Base-by-base conservation (phyloP, 2,113 vertebrate genomes). In the Hippocampus guttulatus region DNA sequence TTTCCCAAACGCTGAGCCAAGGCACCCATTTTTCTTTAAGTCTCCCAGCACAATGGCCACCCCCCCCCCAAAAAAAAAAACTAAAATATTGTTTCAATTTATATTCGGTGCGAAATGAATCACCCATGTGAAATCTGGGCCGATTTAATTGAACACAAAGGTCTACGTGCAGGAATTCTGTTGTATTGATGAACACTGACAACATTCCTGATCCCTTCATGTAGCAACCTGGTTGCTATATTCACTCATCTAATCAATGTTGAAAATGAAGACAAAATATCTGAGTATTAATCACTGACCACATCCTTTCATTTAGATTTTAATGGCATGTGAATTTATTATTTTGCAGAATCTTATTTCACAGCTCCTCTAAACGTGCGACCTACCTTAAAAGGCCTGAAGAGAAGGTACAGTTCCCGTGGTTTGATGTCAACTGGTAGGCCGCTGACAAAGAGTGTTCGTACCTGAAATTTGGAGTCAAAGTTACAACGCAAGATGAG, bases 351-450 rank as follows among this genome's bases (percentile, higher is more conserved):
- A 47, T 14, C 45, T 47, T 9, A 47, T 64, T 45, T 66, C 9
- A 66, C 12, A 66, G 23, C 11, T 15, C 21, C 11, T 5, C 41
- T 1, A 7, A 52, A 14, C 43, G 21, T 10, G 40, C 8, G 16
- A 67, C 92, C 91, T 85, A 96, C 97, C 95, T 99, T 98, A 84
- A 98, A 99, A 0, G 97, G 96, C 90, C 97, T 93, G 86, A 98
- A 99, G 58, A 99, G 94, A 68, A 99, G 92, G 84, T 99, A 99
- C 47, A 98, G 95, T 78, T 99, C 97, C 87, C 97, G 93, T 67
- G 97, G 96, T 80, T 98, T 99, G 90, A 99, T 97, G 72, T 99
- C 97, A 74, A 97, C 94, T 8, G 97, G 97, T 67, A 99, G 93
- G 40, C 97, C 97, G 83, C 97, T 99, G 89, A 99, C 96, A 79